phyloP scores from a whole-genome alignment of 2,113 vertebrate genomes.

The Nannobrachium achirus region DNA sequence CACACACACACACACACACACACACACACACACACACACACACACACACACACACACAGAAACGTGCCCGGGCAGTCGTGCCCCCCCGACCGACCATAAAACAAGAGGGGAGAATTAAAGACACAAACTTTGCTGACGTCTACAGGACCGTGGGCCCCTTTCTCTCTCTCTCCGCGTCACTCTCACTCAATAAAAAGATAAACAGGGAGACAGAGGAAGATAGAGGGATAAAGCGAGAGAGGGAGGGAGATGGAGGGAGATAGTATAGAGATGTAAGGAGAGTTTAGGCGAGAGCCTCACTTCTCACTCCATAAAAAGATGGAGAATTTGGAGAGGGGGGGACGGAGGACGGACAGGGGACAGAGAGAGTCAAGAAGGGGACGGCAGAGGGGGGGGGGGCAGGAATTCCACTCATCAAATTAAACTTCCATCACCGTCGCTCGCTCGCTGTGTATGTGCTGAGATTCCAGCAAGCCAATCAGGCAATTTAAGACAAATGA shows the following conservation, averaged over 20 bases:
- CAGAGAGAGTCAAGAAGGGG: slow-evolving; percentile 3
- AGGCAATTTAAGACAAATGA: slow-evolving; percentile 78
- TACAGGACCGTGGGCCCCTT: slow-evolving; percentile 22
- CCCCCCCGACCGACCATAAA: slow-evolving; percentile 30
- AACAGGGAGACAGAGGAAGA: slow-evolving; percentile 32
- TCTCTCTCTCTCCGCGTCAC: slow-evolving; percentile 37
- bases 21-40: too few species aligned
- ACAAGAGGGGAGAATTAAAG: slow-evolving; percentile 53
- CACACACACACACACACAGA: slow-evolving; percentile 35
- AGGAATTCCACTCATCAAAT: slow-evolving; percentile 60
- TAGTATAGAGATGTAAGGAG: neutral
- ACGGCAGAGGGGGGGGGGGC: slow-evolving; percentile 37
- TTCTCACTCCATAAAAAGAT: too few species aligned
- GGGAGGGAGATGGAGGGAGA: slow-evolving; percentile 14
- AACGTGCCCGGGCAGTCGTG: slow-evolving; percentile 16
- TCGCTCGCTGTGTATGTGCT: too few species aligned
- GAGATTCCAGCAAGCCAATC: slow-evolving; percentile 73
- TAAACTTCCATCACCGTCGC: slow-evolving; percentile 65
- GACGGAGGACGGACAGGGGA: slow-evolving; percentile 15
- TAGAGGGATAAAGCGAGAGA: slow-evolving; percentile 17
- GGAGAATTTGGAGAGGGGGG: slow-evolving; percentile 4
- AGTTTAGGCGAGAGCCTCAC: neutral
- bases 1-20: slow-evolving; percentile 20
- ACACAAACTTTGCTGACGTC: slow-evolving; percentile 56
- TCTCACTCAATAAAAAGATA: slow-evolving; percentile 64